A percentile compares a stretch with the other conserved stretches of the same genome.
Conservation (phyloP, 1,140 invertebrate genomes). For the Brachionus rotundiformis region DNA sequence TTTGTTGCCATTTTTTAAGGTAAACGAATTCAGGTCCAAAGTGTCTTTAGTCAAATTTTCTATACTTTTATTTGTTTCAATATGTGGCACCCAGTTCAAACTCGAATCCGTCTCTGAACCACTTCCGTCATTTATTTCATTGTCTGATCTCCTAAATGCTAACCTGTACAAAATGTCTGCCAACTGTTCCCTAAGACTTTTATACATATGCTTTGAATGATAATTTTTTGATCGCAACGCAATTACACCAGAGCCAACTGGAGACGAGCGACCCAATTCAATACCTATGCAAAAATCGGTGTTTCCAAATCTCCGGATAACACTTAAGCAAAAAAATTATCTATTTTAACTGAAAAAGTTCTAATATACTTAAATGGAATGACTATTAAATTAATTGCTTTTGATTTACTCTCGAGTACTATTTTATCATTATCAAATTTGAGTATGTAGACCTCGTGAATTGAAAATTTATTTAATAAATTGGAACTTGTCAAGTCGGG, state of each 20-base stretch:
- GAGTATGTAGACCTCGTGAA: neutral
- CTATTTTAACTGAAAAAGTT: neutral
- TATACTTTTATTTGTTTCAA: neutral
- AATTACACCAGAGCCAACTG: neutral
- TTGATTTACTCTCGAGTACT: neutral
- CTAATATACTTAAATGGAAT: neutral
- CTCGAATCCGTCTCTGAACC: neutral
- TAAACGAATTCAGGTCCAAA: neutral
- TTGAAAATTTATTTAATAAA: neutral
- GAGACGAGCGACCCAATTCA: neutral
- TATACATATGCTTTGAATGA: neutral
- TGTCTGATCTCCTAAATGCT: neutral
- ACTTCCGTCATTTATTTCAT: neutral
- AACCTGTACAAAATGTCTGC: neutral
- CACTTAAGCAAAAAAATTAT: neutral
- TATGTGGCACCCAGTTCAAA: neutral
- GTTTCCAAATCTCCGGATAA: neutral
- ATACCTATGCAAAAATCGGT: conserved; percentile 32
- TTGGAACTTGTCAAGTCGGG: neutral
- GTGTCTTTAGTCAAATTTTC: too few species aligned
- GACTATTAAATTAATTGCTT: neutral
- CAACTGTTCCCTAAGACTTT: neutral
- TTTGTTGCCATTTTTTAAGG: neutral
- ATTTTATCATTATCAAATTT: neutral
- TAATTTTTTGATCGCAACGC: neutral